Evolutionary conservation across 2,797 vertebrate species (phyloP).

Genomic region (Esox masquinongy): DNA sequence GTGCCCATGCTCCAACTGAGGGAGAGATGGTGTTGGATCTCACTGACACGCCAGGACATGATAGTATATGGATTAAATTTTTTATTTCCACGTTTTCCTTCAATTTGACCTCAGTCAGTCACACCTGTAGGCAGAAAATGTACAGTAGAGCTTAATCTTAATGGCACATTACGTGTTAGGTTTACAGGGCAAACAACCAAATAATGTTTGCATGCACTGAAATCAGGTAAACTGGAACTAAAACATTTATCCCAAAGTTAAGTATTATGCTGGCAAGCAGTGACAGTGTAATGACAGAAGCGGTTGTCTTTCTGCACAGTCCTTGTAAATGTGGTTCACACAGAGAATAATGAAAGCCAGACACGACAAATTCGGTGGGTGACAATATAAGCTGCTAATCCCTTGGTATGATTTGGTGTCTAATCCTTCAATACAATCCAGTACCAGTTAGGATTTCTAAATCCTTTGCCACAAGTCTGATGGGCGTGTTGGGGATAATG

Average conservation of each 20-base stretch:
- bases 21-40: too few species aligned
- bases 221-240: neutral
- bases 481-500: conserved; percentile 41
- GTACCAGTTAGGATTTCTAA: conserved; percentile 50
- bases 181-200: neutral
- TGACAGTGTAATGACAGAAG: neutral
- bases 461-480: conserved; percentile 52
- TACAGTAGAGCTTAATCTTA: neutral
- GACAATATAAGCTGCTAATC: conserved; percentile 62
- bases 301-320: neutral
- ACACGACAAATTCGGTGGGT: conserved; percentile 46
- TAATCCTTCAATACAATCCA: conserved; percentile 68
- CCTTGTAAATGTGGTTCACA: neutral
- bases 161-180: neutral
- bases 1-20: too few species aligned
- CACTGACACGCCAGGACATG: too few species aligned
- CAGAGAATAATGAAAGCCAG: conserved; percentile 7
- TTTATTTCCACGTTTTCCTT: neutral
- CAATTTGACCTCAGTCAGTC: neutral
- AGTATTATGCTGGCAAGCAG: neutral
- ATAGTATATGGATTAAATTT: neutral
- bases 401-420: conserved; percentile 66
- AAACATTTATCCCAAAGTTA: neutral
- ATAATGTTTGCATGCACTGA: neutral
- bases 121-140: neutral